Evolutionary conservation across 2,888 invertebrate genomes (phyloP), one percentile per base, ranked within the genome.

Genomic region (Agrotis puta): DNA sequence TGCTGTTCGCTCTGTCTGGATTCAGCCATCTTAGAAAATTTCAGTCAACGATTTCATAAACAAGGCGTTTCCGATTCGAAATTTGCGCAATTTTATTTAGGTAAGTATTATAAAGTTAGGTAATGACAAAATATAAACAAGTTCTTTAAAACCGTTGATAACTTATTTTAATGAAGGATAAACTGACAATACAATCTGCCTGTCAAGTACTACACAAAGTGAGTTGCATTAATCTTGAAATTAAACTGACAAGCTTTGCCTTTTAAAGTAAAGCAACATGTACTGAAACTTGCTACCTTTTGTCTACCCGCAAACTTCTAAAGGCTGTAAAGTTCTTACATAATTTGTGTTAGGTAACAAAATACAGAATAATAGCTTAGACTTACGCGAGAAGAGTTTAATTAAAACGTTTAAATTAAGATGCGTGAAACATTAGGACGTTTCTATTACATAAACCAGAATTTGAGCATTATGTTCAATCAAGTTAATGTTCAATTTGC

Each of bases 401-500:
- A 73, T 73, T 64, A 48, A 73, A 73, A 73, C 63, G 24, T 73
- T 72, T 39, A 18, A 63, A 45, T 33, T 33, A 22, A 20, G 39
- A 47, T 43, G 16, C 20, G 20, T 62, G 24, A 70, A 48, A 56
- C 59, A 48, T 71, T 43, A 27, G 13, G 13, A 27, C 22, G n/a
- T 62, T 56, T n/a, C n/a, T 45, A 13, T 47, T 70, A 33, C 13
- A 51, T 9, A 1, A 27, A 20, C 27, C 11, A 20, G 13, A 70
- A 56, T 33, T 56, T 24, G 16, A 39, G 18, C 20, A 3, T 16
- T 6, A 43, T 18, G 13, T 20, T 50, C 13, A 51, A 20, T 33
- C 20, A 62, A 62, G 50, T 13, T 13, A 43, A 14, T 14, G 11
- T 43, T 43, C 14, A 9, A 3, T 13, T 14, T 43, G 43, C 13